Evolutionary conservation across 2,888 invertebrate species (phyloP).

Genomic region (Metallyticus violacea): DNA sequence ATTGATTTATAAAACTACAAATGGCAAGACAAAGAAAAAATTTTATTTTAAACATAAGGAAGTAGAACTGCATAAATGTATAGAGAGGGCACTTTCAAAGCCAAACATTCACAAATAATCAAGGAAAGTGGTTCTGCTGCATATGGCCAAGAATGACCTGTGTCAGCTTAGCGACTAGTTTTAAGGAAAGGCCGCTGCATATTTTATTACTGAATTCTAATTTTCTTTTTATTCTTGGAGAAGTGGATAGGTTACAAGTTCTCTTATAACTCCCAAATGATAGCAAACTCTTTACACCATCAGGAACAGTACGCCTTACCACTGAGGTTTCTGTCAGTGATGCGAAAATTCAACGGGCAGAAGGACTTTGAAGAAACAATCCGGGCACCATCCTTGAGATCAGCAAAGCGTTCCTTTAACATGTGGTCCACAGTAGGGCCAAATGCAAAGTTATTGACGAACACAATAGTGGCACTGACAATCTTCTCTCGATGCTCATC

Average conservation of each 20-base stretch:
- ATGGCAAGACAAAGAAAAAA: no score
- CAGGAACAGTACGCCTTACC: constrained; percentile 49
- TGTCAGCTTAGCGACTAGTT: not conserved
- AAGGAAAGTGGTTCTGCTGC: no score
- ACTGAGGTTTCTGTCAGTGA: constrained; percentile 95
- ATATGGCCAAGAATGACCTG: not conserved
- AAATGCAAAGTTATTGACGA: constrained; percentile 99
- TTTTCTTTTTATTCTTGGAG: not conserved
- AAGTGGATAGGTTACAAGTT: not conserved
- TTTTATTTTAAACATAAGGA: no score
- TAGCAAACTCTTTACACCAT: not conserved
- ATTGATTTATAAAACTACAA: no score
- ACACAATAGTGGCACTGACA: constrained; percentile 90
- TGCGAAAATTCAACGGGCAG: constrained; percentile 97
- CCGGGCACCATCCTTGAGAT: constrained; percentile 90
- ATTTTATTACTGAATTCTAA: no score
- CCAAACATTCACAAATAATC: no score
- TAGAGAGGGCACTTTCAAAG: no score
- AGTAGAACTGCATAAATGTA: no score
- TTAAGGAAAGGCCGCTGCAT: not conserved
- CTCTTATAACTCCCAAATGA: not conserved
- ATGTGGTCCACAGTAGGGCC: constrained; percentile 96
- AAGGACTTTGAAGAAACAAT: constrained; percentile 99
- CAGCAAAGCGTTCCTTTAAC: constrained; percentile 93
- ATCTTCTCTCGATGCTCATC: constrained; percentile 93